Conservation (phyloP, 2,113 vertebrate species). For the Piprites chloris region DNA sequence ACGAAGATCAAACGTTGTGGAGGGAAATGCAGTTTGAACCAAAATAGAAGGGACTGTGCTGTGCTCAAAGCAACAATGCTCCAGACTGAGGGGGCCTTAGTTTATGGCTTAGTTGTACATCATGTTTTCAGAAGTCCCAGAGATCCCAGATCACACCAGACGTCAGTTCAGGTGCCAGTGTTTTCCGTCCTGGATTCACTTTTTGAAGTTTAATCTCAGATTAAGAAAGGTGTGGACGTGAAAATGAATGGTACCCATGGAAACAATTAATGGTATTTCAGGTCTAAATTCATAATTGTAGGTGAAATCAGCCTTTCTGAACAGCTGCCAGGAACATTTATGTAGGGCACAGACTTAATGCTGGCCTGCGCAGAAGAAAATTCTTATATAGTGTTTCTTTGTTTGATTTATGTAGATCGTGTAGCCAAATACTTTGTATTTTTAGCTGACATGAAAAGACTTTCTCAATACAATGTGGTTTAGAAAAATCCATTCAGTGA, state of each 20-base stretch:
- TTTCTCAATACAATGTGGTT: background rate
- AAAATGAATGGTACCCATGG: background rate
- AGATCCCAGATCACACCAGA: background rate
- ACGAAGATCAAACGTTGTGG: background rate
- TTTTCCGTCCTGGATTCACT: background rate
- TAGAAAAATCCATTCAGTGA: slow-evolving; percentile 30
- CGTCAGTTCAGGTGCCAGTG: background rate
- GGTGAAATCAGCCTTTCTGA: background rate
- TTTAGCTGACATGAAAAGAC: slow-evolving; percentile 5
- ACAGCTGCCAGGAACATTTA: background rate
- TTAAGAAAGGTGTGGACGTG: background rate
- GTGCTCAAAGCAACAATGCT: background rate
- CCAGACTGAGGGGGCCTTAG: no score
- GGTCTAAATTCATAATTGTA: background rate
- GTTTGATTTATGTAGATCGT: slow-evolving; percentile 10
- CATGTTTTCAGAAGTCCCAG: background rate
- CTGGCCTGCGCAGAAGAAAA: background rate
- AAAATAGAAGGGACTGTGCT: background rate
- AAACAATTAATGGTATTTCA: background rate
- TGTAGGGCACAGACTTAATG: background rate
- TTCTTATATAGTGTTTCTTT: background rate
- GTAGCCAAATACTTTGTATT: background rate
- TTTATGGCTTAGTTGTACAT: background rate
- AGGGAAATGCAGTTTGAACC: background rate
- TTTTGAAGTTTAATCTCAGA: background rate